A percentile compares a stretch with the other conserved stretches of the same genome.
Conservation (phyloP, 2,888 invertebrate species). For the Drosophila bunnanda region DNA sequence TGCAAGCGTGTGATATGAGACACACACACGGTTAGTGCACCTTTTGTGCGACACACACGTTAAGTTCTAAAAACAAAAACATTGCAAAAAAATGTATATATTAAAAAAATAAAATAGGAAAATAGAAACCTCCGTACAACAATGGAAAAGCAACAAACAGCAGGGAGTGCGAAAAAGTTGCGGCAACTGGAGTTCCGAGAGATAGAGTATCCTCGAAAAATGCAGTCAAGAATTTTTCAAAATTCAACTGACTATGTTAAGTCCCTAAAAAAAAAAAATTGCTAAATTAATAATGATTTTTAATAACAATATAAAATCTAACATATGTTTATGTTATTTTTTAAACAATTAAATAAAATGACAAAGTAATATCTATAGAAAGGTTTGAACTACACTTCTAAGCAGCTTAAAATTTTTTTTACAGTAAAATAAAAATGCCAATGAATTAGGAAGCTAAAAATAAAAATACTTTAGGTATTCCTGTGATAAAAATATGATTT, state of each 20-base stretch:
- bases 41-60: constrained; percentile 77
- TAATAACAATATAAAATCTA: neutral
- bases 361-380: neutral
- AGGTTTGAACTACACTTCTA: neutral
- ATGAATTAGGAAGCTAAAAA: neutral
- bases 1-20: constrained; percentile 67
- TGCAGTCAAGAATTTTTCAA: neutral
- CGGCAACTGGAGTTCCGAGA: constrained; percentile 32
- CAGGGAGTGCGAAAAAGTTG: constrained; percentile 60
- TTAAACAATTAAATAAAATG: neutral
- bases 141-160: constrained; percentile 53
- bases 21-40: constrained; percentile 53
- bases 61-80: constrained; percentile 66
- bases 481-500: too few relatives aligned
- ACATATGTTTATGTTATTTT: neutral
- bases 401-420: neutral
- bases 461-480: neutral
- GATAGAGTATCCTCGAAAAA: neutral
- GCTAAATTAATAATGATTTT: accelerated
- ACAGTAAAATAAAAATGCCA: accelerated
- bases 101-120: constrained; percentile 11
- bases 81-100: constrained; percentile 7
- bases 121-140: constrained; percentile 21
- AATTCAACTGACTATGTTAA: too few relatives aligned
- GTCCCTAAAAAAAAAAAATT: too few relatives aligned